Evolutionary conservation across 2,113 vertebrate genomes (phyloP).

Genomic region (Siniperca chuatsi): DNA sequence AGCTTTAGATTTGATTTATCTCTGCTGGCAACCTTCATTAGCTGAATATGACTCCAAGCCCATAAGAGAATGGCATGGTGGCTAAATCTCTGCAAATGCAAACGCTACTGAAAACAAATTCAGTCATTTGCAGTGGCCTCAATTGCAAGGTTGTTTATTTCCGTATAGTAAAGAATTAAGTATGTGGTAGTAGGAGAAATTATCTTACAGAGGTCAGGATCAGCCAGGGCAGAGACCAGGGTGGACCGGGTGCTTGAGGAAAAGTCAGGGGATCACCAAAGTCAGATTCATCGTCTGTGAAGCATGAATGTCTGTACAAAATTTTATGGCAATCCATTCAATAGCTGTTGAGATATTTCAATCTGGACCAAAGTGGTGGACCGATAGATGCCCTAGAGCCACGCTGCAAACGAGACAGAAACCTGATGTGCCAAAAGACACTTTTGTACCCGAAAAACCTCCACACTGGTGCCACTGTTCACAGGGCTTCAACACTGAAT

Average conservation of each 20-base stretch:
- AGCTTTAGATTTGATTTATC: slow-evolving; percentile 53
- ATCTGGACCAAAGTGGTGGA: neutral
- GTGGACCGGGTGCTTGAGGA: neutral
- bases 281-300: neutral
- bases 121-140: slow-evolving; percentile 5
- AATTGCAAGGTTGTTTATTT: neutral
- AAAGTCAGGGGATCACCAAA: no score
- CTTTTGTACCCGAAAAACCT: neutral
- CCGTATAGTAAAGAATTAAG: neutral
- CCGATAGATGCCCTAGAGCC: neutral
- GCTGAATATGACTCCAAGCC: slow-evolving; percentile 23
- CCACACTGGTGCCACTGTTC: neutral
- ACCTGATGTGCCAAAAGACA: slow-evolving; percentile 11
- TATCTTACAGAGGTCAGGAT: neutral
- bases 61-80: slow-evolving; percentile 23
- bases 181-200: neutral
- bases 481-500: slow-evolving; percentile 19
- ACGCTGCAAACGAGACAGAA: neutral
- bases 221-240: neutral
- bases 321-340: neutral
- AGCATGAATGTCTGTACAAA: neutral
- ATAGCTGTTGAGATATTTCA: neutral
- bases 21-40: slow-evolving; percentile 44
- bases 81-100: slow-evolving; percentile 37
- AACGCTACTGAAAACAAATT: slow-evolving; percentile 24